phyloP scores from a whole-genome alignment of 2,888 invertebrate species.

The Ceratothoa steindachneri region DNA sequence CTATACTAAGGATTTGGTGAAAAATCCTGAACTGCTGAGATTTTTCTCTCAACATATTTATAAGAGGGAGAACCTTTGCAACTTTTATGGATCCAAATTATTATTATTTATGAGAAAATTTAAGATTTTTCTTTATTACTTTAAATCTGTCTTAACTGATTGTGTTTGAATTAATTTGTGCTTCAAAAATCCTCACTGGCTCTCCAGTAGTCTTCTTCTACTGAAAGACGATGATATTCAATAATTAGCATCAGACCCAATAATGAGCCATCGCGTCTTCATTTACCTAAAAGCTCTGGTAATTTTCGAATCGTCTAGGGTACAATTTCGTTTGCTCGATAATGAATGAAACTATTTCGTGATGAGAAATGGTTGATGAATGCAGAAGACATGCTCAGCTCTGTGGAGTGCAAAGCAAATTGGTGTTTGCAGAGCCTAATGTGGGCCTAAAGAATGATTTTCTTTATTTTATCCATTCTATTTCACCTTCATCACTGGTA shows the following conservation, averaged over 20 bases:
- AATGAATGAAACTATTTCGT: neutral
- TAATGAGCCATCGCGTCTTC: neutral
- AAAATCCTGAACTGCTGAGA: neutral
- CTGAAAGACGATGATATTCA: neutral
- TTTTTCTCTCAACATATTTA: neutral
- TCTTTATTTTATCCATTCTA: neutral
- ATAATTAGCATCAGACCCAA: neutral
- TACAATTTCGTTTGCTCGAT: neutral
- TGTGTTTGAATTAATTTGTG: neutral
- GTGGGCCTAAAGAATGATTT: neutral
- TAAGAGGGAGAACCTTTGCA: neutral
- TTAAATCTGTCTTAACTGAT: neutral
- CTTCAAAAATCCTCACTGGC: neutral
- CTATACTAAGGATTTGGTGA: neutral
- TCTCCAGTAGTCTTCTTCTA: neutral
- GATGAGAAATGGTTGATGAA: too few relatives aligned
- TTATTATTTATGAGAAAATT: neutral
- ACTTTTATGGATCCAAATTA: too few relatives aligned
- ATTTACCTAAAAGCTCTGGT: neutral
- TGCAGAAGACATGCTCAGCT: neutral
- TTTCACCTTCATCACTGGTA: too few relatives aligned
- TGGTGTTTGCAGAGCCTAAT: neutral
- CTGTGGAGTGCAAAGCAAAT: neutral
- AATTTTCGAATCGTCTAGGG: neutral
- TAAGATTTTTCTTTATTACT: neutral